Conservation (phyloP, 2,888 invertebrate genomes). For the Agapostemon virescens region DNA sequence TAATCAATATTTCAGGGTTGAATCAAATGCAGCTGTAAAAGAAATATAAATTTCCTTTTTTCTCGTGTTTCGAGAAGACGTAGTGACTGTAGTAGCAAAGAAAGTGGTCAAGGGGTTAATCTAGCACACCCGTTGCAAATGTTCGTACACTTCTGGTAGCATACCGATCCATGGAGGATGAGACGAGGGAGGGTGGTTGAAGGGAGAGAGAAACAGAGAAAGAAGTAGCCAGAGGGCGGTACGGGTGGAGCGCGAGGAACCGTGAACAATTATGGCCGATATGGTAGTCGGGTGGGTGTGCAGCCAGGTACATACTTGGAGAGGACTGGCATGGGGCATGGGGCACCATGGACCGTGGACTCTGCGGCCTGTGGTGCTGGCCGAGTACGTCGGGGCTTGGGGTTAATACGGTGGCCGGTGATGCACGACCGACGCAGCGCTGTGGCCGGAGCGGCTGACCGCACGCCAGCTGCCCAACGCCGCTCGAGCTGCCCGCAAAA, state of each 20-base stretch:
- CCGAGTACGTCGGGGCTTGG: constrained; percentile 74
- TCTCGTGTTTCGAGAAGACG: too few relatives aligned
- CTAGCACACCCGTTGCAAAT: background rate
- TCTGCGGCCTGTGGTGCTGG: constrained; percentile 72
- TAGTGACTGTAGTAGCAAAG: too few relatives aligned
- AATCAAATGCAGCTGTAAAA: too few relatives aligned
- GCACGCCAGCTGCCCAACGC: constrained; percentile 79
- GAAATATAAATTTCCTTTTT: too few relatives aligned
- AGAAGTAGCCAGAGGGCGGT: constrained; percentile 19
- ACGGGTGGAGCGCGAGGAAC: constrained; percentile 44
- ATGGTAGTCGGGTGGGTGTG: constrained; percentile 49
- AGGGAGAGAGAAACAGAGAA: background rate
- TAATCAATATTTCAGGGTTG: too few relatives aligned
- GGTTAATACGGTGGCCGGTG: constrained; percentile 79
- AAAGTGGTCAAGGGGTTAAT: too few relatives aligned
- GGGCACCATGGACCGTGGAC: constrained; percentile 67
- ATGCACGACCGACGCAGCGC: constrained; percentile 79
- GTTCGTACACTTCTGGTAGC: background rate
- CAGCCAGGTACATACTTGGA: constrained; percentile 47
- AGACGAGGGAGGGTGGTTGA: background rate
- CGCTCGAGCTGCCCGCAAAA: constrained; percentile 74
- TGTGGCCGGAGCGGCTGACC: constrained; percentile 78
- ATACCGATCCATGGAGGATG: background rate
- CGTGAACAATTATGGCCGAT: constrained; percentile 63
- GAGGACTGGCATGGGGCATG: constrained; percentile 55